Percentiles rank a stretch among this genome's conserved stretches.
phyloP scores from a whole-genome alignment of 2,888 invertebrate species.

The Drosophila mayaguana region DNA sequence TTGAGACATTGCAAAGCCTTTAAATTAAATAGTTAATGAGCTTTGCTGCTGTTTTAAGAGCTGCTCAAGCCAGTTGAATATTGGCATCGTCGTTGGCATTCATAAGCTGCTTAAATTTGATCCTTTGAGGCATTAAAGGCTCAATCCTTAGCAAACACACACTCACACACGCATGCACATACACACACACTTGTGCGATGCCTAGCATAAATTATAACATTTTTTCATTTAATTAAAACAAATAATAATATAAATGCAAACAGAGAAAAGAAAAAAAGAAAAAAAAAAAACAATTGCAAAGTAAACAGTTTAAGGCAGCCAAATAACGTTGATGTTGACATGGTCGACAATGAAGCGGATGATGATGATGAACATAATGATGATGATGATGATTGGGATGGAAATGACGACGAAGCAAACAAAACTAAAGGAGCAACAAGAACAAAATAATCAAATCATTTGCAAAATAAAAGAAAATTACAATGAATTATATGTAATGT shows the following conservation, averaged over 20 bases:
- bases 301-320: constrained; percentile 66
- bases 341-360: background rate
- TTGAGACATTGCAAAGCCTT: background rate
- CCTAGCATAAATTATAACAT: constrained; percentile 64
- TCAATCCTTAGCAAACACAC: constrained; percentile 12
- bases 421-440: constrained; percentile 35
- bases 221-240: constrained; percentile 67
- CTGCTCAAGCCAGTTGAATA: constrained; percentile 18
- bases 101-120: constrained; percentile 45
- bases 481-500: constrained; percentile 66
- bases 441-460: constrained; percentile 76
- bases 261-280: constrained; percentile 33
- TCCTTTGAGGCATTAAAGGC: constrained; percentile 34
- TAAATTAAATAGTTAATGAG: constrained; percentile 27
- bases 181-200: constrained; percentile 7
- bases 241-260: constrained; percentile 53
- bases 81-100: background rate
- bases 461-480: constrained; percentile 74
- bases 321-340: constrained; percentile 31
- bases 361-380: constrained; percentile 8
- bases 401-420: constrained; percentile 15
- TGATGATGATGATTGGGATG: constrained; percentile 22
- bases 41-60: constrained; percentile 5
- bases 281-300: constrained; percentile 56
- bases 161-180: background rate